Base-by-base conservation (phyloP, 2,113 vertebrate genomes). In the Pelmatolapia mariae region DNA sequence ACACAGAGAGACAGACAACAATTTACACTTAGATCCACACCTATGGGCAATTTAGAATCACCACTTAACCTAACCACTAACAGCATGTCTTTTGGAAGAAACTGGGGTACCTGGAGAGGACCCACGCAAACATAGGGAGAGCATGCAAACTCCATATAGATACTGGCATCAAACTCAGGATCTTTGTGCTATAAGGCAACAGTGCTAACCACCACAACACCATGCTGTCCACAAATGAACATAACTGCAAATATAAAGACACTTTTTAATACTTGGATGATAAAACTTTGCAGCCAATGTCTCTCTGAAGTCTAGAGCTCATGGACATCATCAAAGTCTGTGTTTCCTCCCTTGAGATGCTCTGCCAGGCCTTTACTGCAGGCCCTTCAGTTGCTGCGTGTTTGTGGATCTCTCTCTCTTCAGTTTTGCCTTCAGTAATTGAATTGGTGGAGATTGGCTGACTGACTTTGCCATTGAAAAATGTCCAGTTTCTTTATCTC, bases 141-240 rank as follows among this genome's bases (percentile, higher is more conserved):
- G 2, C 24, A 3, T 57, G 56, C 24, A 57, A 57, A 29, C 56
- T 59, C 13, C 7, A 59, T 2, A 59, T 0, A 59, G 13, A 59
- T 59, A 29, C 13, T 59, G 56, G 24, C 0, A 0, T 59, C 13
- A 0, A 59, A 59, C 56, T 59, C 0, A 10, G 26, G 13, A 31
- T 26, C 56, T n/a, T n/a, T n/a, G n/a, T n/a, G n/a, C n/a, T 59
- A 10, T 16, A 59, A 59, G 26, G 56, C 13, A 59, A 16, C 56
- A 59, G 3, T 29, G 26, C 13, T 6, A 29, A 59, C 13, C 26
- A 26, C 26, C 56, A 29, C 13, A 16, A 59, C 56, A 53, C 52
- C 52, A 59, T 6, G 56, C 26, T 59, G 56, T 59, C 8, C 26
- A 59, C 56, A 59, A 59, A 59, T 59, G 5, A 59, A 59, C 56